Conservation (phyloP, 2,113 vertebrate genomes). For the Leptobrachium ailaonicum region DNA sequence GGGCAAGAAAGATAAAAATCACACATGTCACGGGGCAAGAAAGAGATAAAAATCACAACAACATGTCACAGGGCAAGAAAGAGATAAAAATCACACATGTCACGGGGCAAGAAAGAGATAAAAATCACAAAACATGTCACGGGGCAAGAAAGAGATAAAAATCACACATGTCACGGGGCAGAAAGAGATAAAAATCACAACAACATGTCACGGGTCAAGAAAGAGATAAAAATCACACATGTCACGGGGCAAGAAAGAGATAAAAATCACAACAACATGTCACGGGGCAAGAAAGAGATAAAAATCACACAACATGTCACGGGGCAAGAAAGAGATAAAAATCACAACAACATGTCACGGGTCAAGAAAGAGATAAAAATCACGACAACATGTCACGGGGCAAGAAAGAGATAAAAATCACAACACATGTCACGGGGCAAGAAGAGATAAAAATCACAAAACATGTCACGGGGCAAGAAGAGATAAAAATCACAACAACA, state of each 20-base stretch:
- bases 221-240: not conserved
- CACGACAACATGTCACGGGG: constrained; percentile 19
- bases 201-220: not conserved
- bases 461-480: too few species aligned
- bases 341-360: not conserved
- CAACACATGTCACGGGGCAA: not conserved
- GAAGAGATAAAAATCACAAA: too few species aligned
- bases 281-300: not conserved
- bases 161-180: constrained; percentile 27
- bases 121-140: not conserved
- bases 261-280: not conserved
- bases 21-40: constrained; percentile 28
- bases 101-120: constrained; percentile 31
- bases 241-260: constrained; percentile 29
- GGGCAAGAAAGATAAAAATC: not conserved
- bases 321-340: constrained; percentile 2
- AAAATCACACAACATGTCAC: not conserved
- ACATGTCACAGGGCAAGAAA: not conserved
- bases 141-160: not conserved
- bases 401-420: not conserved
- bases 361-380: not conserved
- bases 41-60: not conserved
- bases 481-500: too few species aligned
- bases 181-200: not conserved
- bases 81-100: not conserved